These are phyloP conservation scores for Furnarius figulus DNA, from an alignment of 2,113 vertebrate species.

Conservation along the genomic window DNA sequence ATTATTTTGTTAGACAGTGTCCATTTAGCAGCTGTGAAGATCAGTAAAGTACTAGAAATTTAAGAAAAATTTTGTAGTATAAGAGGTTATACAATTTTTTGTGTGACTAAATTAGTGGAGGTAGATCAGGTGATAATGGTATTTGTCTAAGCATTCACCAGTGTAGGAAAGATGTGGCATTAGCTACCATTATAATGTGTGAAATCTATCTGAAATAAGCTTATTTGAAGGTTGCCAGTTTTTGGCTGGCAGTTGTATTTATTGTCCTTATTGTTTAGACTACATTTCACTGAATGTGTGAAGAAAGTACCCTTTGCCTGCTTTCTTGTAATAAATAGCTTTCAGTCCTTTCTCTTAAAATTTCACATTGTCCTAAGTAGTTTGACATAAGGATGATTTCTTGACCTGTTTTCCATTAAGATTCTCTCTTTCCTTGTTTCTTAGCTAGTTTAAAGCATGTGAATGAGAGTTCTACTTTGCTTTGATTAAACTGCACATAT, in stretches of 20 bases:
- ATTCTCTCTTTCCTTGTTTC: neutral
- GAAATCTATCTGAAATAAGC: neutral
- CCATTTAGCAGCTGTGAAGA: neutral
- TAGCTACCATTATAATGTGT: neutral
- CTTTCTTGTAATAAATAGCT: neutral
- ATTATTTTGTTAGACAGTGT: neutral
- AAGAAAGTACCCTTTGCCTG: neutral
- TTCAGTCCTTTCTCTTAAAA: neutral
- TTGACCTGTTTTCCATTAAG: neutral
- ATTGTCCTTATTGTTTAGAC: neutral
- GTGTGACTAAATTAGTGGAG: neutral
- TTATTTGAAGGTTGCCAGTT: neutral
- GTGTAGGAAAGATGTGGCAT: neutral
- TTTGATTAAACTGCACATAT: neutral
- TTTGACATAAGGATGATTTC: neutral
- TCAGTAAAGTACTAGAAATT: neutral
- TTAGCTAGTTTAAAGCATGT: neutral
- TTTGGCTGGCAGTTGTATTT: neutral
- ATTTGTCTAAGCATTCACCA: neutral
- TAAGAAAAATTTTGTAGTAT: neutral
- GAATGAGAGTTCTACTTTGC: neutral
- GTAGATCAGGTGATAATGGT: neutral
- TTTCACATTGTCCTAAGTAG: neutral
- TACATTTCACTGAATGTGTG: neutral
- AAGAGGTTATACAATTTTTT: neutral